phyloP scores from a whole-genome alignment of 2,888 invertebrate species.

The Xestia rhomboidea region DNA sequence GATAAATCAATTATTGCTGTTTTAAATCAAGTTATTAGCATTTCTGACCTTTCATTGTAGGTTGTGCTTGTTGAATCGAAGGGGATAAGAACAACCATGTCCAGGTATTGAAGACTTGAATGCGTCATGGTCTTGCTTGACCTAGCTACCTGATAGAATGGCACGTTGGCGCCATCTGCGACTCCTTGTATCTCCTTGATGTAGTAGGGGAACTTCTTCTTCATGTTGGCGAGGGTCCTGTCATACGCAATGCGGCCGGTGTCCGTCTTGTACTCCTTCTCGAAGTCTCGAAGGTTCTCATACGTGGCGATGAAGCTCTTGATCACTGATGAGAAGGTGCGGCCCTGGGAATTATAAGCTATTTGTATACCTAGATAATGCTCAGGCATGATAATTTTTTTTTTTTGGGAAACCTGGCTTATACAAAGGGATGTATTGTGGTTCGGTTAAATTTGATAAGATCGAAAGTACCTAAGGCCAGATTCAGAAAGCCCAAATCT shows the following conservation, averaged over 20 bases:
- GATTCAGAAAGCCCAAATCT: background rate
- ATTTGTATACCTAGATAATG: background rate
- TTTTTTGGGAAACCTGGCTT: background rate
- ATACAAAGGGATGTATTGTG: background rate
- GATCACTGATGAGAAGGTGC: slow-evolving; percentile 94
- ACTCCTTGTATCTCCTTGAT: slow-evolving; percentile 95
- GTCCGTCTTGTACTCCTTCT: slow-evolving; percentile 93
- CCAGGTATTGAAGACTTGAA: background rate
- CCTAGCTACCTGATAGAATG: slow-evolving; percentile 93
- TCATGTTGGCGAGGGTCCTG: slow-evolving; percentile 92
- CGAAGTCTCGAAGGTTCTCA: slow-evolving; percentile 92
- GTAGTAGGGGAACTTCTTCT: slow-evolving; percentile 94
- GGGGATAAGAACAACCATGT: background rate
- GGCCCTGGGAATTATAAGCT: slow-evolving; percentile 91
- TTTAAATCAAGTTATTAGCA: background rate
- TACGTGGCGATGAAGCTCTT: slow-evolving; percentile 92
- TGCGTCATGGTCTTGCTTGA: background rate
- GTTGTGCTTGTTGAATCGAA: background rate
- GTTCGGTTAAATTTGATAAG: background rate
- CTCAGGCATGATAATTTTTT: background rate
- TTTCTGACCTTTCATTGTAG: background rate
- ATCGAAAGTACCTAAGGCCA: background rate
- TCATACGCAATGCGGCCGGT: slow-evolving; percentile 94
- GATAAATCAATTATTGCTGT: background rate
- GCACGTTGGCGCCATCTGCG: slow-evolving; percentile 96